phyloP scores from a whole-genome alignment of 2,888 invertebrate genomes.

The Caenorhabditis sp. region DNA sequence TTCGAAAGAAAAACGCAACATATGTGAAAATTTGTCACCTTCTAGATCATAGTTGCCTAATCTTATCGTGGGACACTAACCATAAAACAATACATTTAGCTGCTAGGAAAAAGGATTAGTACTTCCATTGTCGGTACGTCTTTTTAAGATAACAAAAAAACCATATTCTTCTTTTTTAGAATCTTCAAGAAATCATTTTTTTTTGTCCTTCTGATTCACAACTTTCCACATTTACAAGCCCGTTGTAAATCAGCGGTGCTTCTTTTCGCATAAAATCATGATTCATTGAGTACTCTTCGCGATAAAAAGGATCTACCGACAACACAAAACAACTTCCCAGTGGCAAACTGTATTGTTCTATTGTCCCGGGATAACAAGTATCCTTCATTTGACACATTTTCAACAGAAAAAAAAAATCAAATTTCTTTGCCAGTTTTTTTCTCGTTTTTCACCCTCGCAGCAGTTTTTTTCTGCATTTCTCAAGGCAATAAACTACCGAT shows the following conservation, averaged over 20 bases:
- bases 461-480: slow-evolving; percentile 10
- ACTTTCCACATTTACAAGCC: too few species aligned
- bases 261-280: too few species aligned
- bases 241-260: too few species aligned
- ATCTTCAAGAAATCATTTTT: too few species aligned
- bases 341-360: neutral
- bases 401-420: neutral
- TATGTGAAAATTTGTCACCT: slow-evolving; percentile 19
- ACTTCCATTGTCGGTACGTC: too few species aligned
- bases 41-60: slow-evolving; percentile 8
- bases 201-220: too few species aligned
- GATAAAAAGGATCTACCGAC: too few species aligned
- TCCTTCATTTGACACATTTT: neutral
- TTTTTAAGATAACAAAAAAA: too few species aligned
- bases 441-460: neutral
- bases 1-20: slow-evolving; percentile 1
- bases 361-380: neutral
- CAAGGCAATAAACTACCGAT: slow-evolving; percentile 40
- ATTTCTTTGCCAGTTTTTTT: neutral
- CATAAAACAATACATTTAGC: neutral
- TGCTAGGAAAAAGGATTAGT: neutral
- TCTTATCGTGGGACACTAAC: slow-evolving; percentile 2
- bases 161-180: too few species aligned
- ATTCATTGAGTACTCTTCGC: too few species aligned
- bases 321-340: neutral